A percentile compares a stretch with the other conserved stretches of the same genome.
phyloP scores from a whole-genome alignment of 2,113 vertebrate species.

The Rhea pennata region DNA sequence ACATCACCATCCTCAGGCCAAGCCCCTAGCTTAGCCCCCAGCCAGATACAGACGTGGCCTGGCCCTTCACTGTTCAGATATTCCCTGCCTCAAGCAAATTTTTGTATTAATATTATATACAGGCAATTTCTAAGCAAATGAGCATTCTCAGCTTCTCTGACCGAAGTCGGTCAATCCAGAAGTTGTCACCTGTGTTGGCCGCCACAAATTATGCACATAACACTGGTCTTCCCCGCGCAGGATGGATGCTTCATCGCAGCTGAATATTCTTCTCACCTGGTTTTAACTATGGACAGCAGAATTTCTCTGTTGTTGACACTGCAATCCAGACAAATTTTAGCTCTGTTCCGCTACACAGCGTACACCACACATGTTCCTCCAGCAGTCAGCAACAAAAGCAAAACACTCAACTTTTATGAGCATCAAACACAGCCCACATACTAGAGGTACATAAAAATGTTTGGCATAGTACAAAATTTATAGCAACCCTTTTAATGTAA shows the following conservation, averaged over 20 bases:
- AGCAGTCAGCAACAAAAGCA: slow-evolving; percentile 4
- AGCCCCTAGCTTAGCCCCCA: neutral
- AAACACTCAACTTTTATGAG: neutral
- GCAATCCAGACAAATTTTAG: neutral
- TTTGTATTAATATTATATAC: slow-evolving; percentile 1
- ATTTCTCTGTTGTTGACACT: neutral
- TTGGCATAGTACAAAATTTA: slow-evolving; percentile 35
- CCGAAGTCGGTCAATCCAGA: neutral
- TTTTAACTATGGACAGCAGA: neutral
- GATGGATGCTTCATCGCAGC: neutral
- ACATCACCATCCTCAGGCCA: neutral
- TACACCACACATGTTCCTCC: neutral
- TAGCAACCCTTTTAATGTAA: neutral
- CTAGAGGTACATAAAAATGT: neutral
- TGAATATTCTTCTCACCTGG: neutral
- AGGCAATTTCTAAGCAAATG: neutral
- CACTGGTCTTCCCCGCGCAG: neutral
- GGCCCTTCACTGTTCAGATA: neutral
- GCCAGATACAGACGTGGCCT: neutral
- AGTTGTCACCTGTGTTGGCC: neutral
- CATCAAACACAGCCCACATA: neutral
- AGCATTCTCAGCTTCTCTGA: neutral
- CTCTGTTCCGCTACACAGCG: neutral
- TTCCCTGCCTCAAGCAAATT: neutral
- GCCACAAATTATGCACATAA: neutral